Evolutionary conservation across 2,888 invertebrate species (phyloP).

Genomic region (Pristionchus entomophagus): DNA sequence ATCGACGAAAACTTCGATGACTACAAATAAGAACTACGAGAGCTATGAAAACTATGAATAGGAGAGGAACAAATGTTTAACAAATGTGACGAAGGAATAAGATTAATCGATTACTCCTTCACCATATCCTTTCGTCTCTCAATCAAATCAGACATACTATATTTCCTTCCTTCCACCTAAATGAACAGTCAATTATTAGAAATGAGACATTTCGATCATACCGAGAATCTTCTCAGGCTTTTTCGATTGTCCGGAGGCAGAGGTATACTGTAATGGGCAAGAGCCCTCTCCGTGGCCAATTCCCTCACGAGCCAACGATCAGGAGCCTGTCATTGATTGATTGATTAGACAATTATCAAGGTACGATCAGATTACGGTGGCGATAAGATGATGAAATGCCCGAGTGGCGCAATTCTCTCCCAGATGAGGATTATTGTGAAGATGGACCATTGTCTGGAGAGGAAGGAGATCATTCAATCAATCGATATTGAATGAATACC

Average conservation of each 20-base stretch:
- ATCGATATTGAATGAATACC: not conserved
- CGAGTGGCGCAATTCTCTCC: not conserved
- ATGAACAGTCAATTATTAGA: not conserved
- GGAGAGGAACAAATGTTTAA: too few species aligned
- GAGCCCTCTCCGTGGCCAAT: slow-evolving; percentile 54
- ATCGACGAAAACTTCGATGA: too few species aligned
- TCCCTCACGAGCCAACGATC: slow-evolving; percentile 58
- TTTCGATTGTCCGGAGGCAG: slow-evolving; percentile 54
- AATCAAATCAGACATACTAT: slow-evolving; percentile 57
- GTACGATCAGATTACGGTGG: not conserved
- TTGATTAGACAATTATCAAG: not conserved
- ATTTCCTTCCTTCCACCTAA: slow-evolving; percentile 61
- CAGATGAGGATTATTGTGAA: slow-evolving; percentile 14
- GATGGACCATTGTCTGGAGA: not conserved
- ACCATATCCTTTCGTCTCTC: slow-evolving; percentile 19
- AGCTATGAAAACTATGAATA: too few species aligned
- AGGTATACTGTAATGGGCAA: slow-evolving; percentile 63
- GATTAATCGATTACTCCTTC: not conserved
- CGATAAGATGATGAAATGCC: slow-evolving; percentile 35
- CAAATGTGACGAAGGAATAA: too few species aligned
- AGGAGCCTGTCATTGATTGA: slow-evolving; percentile 48
- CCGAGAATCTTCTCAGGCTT: slow-evolving; percentile 49
- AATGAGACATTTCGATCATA: too few species aligned
- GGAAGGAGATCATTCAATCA: not conserved
- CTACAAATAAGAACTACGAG: too few species aligned